phyloP scores from a whole-genome alignment of 2,797 vertebrate species.

The Tapirus indicus region DNA sequence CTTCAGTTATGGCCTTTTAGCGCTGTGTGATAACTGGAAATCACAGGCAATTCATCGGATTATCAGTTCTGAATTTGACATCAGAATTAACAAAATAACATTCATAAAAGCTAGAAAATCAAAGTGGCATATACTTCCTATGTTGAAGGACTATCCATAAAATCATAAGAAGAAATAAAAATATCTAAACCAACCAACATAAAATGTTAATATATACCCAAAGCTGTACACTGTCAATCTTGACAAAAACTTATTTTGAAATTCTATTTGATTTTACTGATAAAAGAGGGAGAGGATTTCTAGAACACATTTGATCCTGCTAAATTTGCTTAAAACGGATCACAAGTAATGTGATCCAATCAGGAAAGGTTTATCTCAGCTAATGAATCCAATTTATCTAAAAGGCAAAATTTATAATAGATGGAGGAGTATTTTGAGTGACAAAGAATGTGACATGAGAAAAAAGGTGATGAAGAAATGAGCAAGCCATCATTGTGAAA shows the following conservation, averaged over 20 bases:
- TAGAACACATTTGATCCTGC: not conserved
- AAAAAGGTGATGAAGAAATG: not conserved
- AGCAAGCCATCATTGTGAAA: not conserved
- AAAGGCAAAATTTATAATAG: not conserved
- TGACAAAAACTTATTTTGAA: conserved; percentile 4
- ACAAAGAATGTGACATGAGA: not conserved
- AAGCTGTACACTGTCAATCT: not conserved
- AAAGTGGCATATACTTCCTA: not conserved
- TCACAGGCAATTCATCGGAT: not conserved
- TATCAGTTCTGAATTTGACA: not conserved
- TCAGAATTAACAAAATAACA: not conserved
- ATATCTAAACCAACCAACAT: not conserved
- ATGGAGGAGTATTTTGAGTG: not conserved
- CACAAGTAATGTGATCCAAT: not conserved
- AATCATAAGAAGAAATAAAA: not conserved
- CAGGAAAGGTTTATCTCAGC: not conserved
- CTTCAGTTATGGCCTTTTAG: not conserved
- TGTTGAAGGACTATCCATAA: not conserved
- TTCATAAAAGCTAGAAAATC: not conserved
- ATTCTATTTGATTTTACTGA: conserved; percentile 41
- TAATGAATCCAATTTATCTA: not conserved
- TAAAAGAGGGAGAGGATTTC: not conserved
- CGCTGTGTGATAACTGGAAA: not conserved
- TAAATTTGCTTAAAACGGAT: conserved; percentile 26
- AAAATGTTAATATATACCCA: not conserved